Base-by-base conservation (phyloP, 2,113 vertebrate genomes). In the Hemiprocne comata region DNA sequence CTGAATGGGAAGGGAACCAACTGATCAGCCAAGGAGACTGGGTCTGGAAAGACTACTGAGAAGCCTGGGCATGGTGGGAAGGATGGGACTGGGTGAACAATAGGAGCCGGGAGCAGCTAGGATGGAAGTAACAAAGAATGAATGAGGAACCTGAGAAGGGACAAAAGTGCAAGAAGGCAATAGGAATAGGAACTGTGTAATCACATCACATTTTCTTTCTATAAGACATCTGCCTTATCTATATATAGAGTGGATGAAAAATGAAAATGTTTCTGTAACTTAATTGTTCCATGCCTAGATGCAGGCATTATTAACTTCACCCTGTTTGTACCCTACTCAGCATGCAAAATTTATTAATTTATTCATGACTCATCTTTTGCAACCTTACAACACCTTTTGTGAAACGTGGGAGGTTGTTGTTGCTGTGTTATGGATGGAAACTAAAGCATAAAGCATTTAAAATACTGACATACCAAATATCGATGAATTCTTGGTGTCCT, bases 21-120 rank as follows among this genome's bases (percentile, higher is more conserved):
- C 12, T 54, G 31, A 10, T 58, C 0, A 1, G 2, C 40, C 31
- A 40, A 50, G 28, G 46, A 91, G n/a, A 4, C n/a, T 44, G 5
- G 7, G 6, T 61, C 33, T 77, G 40, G 84, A 65, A 69, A 36
- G 23, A 40, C 51, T 62, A 21, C 1, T 2, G 46, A 26, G 20
- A 34, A 76, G 29, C 50, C 15, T 2, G 24, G 34, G 7, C 11
- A 8, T 17, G 17, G 26, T 73, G 25, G 17, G 60, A 92, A 62
- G 40, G 18, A 15, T 54, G 42, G 15, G 25, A 51, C 31, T 58
- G 36, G 8, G 29, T 84, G 69, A 81, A 34, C 0, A 1, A 7
- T 0, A 42, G 46, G 29, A 89, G 5, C 31, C 16, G n/a, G 55
- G 31, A 38, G 10, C 21, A 73, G n/a, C 51, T 58, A 62, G 65